Percentiles rank a stretch among this genome's conserved stretches.
Evolutionary conservation across 1,140 invertebrate genomes (phyloP).

Genomic region (Drosophila subpulchrella): DNA sequence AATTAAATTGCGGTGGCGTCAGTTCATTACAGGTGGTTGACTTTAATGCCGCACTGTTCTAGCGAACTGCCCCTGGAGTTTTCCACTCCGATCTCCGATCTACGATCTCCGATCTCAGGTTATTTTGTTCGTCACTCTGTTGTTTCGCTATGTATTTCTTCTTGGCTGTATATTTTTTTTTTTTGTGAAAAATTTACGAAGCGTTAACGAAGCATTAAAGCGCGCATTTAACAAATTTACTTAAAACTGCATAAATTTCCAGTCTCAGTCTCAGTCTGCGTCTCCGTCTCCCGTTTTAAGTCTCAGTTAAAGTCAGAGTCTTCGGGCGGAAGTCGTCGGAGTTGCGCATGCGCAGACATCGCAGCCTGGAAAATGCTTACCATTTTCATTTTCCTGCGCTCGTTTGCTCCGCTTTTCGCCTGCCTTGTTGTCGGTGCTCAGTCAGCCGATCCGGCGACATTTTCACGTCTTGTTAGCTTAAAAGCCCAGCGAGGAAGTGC

Average conservation of each 20-base stretch:
- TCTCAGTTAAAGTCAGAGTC: constrained; percentile 1
- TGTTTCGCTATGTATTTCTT: constrained; percentile 21
- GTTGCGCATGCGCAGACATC: constrained; percentile 53
- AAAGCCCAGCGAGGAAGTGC: constrained; percentile 10
- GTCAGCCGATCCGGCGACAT: constrained; percentile 56
- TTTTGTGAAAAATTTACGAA: constrained; percentile 83
- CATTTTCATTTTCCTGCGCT: constrained; percentile 32
- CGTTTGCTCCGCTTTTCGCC: constrained; percentile 24
- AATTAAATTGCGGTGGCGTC: constrained; percentile 84
- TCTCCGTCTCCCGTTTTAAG: constrained; percentile 24
- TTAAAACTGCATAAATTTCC: constrained; percentile 84
- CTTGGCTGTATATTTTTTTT: constrained; percentile 33
- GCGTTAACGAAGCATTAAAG: constrained; percentile 84
- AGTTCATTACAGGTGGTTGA: constrained; percentile 84
- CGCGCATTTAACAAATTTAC: constrained; percentile 84
- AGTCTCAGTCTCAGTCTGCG: constrained; percentile 44
- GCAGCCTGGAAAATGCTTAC: constrained; percentile 48
- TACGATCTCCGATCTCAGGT: constrained; percentile 36
- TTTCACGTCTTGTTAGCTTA: constrained; percentile 69
- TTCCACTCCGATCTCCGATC: constrained; percentile 33
- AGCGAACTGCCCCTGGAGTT: constrained; percentile 28
- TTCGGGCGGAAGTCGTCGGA: constrained; percentile 53
- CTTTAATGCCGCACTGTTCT: constrained; percentile 63
- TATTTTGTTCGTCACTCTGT: constrained; percentile 53
- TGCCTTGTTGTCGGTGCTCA: constrained; percentile 32